Evolutionary conservation across 2,113 vertebrate genomes (phyloP), one percentile per base, ranked within the genome.

Genomic region (Hipposideros armiger): DNA sequence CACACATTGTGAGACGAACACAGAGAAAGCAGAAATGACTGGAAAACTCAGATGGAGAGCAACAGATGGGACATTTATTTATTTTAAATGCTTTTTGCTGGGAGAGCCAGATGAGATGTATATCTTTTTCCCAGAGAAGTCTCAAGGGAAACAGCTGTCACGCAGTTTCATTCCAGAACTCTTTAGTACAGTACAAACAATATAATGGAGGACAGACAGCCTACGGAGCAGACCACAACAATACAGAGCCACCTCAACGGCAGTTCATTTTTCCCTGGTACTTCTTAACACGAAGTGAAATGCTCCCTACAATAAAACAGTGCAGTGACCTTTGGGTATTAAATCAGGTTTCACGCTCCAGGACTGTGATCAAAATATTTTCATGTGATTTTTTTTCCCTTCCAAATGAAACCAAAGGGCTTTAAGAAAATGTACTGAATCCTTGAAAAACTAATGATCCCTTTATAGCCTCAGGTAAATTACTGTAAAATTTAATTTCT

Each of bases 401-500:
- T 81, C 74, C 58, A 74, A 91, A 96, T 67, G 78, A 92, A 92
- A 78, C 78, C 85, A 95, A 92, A 94, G 56, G 58, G 60, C 81
- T 97, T 98, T 80, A 70, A 84, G 87, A 80, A 97, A 96, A 94
- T 82, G 90, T 95, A 95, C 62, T 7, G 85, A 95, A 94, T 91
- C 90, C 85, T 97, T 95, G 95, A 66, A 97, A 97, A 95, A 76
- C 84, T 94, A 97, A 96, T 95, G 92, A 95, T 94, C 56, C 80
- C 45, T 96, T 87, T 64, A 73, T 72, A 92, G 88, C 96, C 94
- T 92, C 77, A 7, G 91, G 92, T 90, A 93, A 88, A 82, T 77
- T 82, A 85, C 84, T 56, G n/a, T 20, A 94, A 81, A 97, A 81
- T 95, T 95, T 95, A 90, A 95, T 95, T 97, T 97, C 87, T 85